Percentiles rank a stretch among this genome's conserved stretches.
Evolutionary conservation across 2,113 vertebrate species (phyloP).

Genomic region (Excalfactoria chinensis): DNA sequence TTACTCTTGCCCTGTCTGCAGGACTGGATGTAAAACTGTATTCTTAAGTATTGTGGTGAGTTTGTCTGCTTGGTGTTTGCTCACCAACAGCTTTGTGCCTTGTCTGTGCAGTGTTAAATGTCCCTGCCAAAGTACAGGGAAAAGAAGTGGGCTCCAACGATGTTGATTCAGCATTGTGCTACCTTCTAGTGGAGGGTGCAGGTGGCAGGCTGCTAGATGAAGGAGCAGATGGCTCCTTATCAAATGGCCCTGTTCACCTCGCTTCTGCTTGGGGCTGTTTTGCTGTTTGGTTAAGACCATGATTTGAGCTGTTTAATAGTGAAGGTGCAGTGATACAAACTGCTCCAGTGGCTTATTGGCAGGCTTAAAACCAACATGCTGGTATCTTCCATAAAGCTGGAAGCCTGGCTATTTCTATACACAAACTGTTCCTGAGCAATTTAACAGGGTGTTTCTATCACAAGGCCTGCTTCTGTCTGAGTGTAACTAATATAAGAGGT

Average conservation of each 20-base stretch:
- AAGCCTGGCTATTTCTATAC: background rate
- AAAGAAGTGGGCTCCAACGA: background rate
- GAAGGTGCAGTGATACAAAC: background rate
- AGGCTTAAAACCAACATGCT: background rate
- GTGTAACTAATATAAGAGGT: background rate
- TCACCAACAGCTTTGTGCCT: background rate
- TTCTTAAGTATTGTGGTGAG: fast-evolving
- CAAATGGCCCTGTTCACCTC: background rate
- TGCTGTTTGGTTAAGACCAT: background rate
- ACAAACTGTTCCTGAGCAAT: background rate
- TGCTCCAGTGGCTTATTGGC: background rate
- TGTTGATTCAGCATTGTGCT: fast-evolving
- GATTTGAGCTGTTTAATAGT: background rate
- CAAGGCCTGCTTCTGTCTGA: background rate
- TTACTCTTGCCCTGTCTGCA: background rate
- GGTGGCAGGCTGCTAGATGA: background rate
- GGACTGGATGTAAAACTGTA: background rate
- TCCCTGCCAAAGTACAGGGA: background rate
- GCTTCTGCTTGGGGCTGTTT: background rate
- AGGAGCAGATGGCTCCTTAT: background rate
- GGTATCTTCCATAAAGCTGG: background rate
- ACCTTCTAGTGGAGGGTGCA: background rate
- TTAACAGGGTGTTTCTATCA: background rate
- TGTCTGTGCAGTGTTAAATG: background rate
- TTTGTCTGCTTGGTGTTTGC: background rate